phyloP scores from a whole-genome alignment of 1,140 invertebrate species.

The Trachelipus rathkii region DNA sequence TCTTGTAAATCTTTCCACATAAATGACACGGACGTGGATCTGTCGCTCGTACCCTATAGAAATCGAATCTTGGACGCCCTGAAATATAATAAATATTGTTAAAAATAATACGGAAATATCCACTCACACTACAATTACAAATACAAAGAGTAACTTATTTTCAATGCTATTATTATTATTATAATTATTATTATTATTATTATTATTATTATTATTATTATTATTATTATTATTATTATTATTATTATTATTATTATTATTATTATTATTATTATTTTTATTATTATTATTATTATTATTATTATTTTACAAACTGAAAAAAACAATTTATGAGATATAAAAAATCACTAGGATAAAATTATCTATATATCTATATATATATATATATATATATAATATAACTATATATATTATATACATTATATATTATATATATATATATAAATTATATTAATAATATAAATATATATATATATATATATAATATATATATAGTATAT shows the following conservation, averaged over 20 bases:
- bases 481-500: too few species aligned
- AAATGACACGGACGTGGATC: conserved; percentile 86
- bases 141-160: not conserved
- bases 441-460: too few species aligned
- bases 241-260: not conserved
- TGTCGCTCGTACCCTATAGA: conserved; percentile 78
- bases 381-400: too few species aligned
- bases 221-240: not conserved
- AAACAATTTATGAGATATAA: too few species aligned
- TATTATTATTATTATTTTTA: not conserved
- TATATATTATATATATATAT: too few species aligned
- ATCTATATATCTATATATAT: too few species aligned
- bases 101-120: too few species aligned
- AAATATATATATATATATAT: too few species aligned
- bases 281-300: not conserved
- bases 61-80: conserved; percentile 64
- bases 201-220: not conserved
- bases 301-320: too few species aligned
- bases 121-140: not conserved
- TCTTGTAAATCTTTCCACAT: conserved; percentile 80
- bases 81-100: conserved; percentile 22
- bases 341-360: too few species aligned
- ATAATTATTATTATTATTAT: not conserved
- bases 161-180: not conserved
- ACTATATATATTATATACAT: too few species aligned